Evolutionary conservation across 2,888 invertebrate species (phyloP).

Genomic region (Bedellia somnulentella): DNA sequence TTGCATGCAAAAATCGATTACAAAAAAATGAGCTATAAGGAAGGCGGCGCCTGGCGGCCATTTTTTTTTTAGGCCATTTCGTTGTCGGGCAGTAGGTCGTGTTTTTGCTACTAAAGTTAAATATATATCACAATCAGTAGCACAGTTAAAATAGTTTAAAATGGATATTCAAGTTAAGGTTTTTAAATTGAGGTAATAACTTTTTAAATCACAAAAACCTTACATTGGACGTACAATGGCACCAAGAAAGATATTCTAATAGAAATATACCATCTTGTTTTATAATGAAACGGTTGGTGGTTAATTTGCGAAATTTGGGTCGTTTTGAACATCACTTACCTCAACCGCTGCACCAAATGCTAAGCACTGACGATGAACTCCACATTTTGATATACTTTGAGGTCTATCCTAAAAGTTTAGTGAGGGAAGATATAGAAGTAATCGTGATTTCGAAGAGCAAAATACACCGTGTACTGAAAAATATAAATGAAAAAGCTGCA

Average conservation of each 20-base stretch:
- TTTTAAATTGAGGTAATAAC: too few relatives aligned
- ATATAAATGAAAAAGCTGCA: constrained; percentile 3
- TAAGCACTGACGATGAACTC: constrained; percentile 9
- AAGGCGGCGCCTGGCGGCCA: too few relatives aligned
- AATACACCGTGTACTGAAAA: constrained; percentile 5
- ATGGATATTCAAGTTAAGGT: too few relatives aligned
- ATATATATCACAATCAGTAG: too few relatives aligned
- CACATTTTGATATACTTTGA: constrained; percentile 4
- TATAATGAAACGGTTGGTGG: constrained; percentile 7
- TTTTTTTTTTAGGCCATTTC: too few relatives aligned
- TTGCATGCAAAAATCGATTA: too few relatives aligned
- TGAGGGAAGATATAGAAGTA: constrained; percentile 7
- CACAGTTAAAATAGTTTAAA: too few relatives aligned
- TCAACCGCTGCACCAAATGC: constrained; percentile 8
- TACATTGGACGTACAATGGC: constrained; percentile 6
- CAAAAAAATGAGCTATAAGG: too few relatives aligned
- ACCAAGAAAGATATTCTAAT: constrained; percentile 8
- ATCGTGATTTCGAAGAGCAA: constrained; percentile 6
- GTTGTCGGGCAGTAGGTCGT: too few relatives aligned
- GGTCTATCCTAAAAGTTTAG: constrained; percentile 7
- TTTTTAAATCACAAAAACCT: constrained; percentile 7
- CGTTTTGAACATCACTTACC: constrained; percentile 8
- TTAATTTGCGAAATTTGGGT: constrained; percentile 1
- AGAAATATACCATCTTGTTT: constrained; percentile 7
- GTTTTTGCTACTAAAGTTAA: too few relatives aligned